Evolutionary conservation across 2,797 vertebrate genomes (phyloP), one percentile per base, ranked within the genome.

Genomic region (Falco concolor): DNA sequence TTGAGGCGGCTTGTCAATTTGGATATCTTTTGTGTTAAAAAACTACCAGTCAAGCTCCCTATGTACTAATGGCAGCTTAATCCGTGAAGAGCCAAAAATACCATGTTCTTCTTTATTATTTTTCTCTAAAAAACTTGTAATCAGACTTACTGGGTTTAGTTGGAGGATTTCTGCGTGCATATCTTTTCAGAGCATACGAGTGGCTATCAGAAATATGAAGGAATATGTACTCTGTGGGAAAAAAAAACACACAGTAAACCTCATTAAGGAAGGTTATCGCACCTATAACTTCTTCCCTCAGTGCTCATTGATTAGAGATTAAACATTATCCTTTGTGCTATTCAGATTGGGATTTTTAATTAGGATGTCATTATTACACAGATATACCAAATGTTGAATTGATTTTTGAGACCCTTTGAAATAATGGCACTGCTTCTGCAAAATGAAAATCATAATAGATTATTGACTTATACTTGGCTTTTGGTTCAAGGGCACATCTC

Each of bases 361-460:
- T 98, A 98, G 98, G 97, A 98, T 98, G 98, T 98, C 98, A 97
- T 98, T 98, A 97, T 97, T 97, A 97, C 97, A 97, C 97, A 98
- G 98, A 98, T 98, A 98, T 98, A 97, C 98, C 98, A 98, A 98
- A 98, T 97, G 98, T 97, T 97, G 77, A 67, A 98, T 98, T 98
- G 98, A 98, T 98, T 98, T 97, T 90, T 89, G 92, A 97, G 97
- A 96, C 97, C 98, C 98, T 98, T 98, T 98, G 97, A 98, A 98
- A 98, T 98, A 97, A 98, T 98, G 97, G 97, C 84, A 75, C 90
- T 96, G 91, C 97, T 97, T 98, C 96, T 97, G 97, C 96, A 98
- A 98, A 98, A 98, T 98, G 98, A 98, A 98, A 98, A 99, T 98
- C 98, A 99, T 98, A 98, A 99, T 98, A 98, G 98, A 98, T 98